Evolutionary conservation across 1,140 invertebrate species (phyloP), one percentile per base, ranked within the genome.

Genomic region (Sycophaga agraensis): DNA sequence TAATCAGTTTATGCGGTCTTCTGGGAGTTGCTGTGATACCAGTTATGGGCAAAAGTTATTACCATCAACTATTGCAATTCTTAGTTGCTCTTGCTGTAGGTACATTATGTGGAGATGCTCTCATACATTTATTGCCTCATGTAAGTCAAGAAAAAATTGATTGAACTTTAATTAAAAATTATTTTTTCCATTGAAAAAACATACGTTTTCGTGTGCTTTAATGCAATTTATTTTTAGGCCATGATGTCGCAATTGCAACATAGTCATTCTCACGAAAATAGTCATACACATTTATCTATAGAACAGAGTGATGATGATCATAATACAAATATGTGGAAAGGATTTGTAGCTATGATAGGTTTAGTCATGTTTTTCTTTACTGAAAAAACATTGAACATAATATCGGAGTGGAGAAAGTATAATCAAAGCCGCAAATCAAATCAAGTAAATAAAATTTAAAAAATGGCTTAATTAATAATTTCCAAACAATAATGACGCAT

Each of bases 121-220:
- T 97, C 24, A 84, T 98, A 59, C 95, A 98, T 85, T 84, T 98
- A 16, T 83, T 97, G 71, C 95, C 95, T 48, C 94, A 97, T 81
- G 93, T 90, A 66, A 89, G 84, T 81, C 35, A n/a, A n/a, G n/a
- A n/a, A n/a, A n/a, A n/a, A n/a, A n/a, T n/a, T n/a, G n/a, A n/a
- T n/a, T n/a, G n/a, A 31, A 31, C 11, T 31, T 31, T 31, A 31
- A 11, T 6, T 6, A 31, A 31, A 6, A 31, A 31, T 31, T 31
- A 31, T 31, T 31, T 31, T 4, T 31, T 31, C 11, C 4, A 31
- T 31, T n/a, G n/a, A n/a, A n/a, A n/a, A n/a, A n/a, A n/a, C n/a
- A n/a, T n/a, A n/a, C n/a, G n/a, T n/a, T n/a, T n/a, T n/a, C n/a
- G n/a, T n/a, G n/a, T n/a, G n/a, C n/a, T n/a, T n/a, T n/a, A n/a